Conservation (phyloP, 2,113 vertebrate species). For the Serinus canaria region DNA sequence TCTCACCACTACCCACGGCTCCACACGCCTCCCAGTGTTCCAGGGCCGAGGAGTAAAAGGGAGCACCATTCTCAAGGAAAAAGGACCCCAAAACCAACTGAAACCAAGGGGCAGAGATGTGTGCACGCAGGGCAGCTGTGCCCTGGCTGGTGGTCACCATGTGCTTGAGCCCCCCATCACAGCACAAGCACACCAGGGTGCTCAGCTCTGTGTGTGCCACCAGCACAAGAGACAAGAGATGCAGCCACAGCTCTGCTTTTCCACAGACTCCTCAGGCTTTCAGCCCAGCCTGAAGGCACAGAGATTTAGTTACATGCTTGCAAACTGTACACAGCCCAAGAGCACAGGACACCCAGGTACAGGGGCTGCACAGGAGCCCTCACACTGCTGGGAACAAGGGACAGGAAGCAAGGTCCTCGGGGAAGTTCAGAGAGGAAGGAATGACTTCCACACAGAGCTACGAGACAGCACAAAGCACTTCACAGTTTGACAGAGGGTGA, state of each 20-base stretch:
- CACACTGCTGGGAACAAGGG: not conserved
- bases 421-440: not conserved
- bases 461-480: not conserved
- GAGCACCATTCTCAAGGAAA: not conserved
- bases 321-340: not conserved
- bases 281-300: not conserved
- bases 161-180: no score
- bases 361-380: not conserved
- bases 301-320: not conserved
- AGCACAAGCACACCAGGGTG: not conserved
- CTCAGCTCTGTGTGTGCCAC: not conserved
- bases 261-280: not conserved
- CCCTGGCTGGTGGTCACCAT: not conserved
- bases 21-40: rapidly evolving
- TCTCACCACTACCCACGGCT: not conserved
- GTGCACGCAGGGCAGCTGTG: rapidly evolving
- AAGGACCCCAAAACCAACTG: not conserved
- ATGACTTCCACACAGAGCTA: not conserved
- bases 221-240: not conserved
- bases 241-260: not conserved
- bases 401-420: not conserved
- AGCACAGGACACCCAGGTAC: not conserved
- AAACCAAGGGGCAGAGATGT: not conserved
- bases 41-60: not conserved
- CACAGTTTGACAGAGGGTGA: not conserved